These are phyloP conservation scores for Actinostola sp. DNA, from an alignment of 92 coral and sea anemone genomes.

Conservation along the genomic window DNA sequence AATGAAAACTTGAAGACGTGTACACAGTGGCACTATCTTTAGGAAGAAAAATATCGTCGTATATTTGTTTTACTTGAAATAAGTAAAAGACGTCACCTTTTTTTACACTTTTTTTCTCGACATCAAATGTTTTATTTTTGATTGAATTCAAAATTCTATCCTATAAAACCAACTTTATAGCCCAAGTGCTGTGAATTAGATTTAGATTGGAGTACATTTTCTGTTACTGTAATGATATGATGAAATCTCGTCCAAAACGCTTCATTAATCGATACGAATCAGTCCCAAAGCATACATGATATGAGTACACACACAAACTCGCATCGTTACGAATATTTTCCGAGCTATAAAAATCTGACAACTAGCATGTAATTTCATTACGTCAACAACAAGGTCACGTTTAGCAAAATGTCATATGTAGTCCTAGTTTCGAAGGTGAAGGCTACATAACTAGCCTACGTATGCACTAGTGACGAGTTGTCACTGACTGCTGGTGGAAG, in stretches of 20 bases:
- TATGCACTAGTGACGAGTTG: background rate
- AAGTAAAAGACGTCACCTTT: background rate
- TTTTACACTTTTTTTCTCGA: too few relatives aligned
- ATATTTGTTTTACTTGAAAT: background rate
- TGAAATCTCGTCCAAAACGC: too few relatives aligned
- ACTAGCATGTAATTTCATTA: slow-evolving; percentile 4
- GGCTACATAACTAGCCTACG: background rate
- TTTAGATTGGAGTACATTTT: too few relatives aligned
- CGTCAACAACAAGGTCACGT: slow-evolving; percentile 51
- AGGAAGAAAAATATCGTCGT: background rate
- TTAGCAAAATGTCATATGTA: background rate
- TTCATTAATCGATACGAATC: too few relatives aligned
- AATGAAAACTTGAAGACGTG: slow-evolving; percentile 6
- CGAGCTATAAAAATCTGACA: slow-evolving; percentile 11
- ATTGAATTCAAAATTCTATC: too few relatives aligned
- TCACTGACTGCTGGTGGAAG: background rate
- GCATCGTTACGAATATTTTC: slow-evolving; percentile 6
- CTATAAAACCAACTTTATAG: too few relatives aligned
- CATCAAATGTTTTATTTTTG: too few relatives aligned
- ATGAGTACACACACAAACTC: background rate
- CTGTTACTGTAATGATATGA: too few relatives aligned
- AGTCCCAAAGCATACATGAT: too few relatives aligned
- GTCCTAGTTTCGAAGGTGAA: slow-evolving; percentile 19
- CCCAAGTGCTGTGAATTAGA: too few relatives aligned
- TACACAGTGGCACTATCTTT: background rate